Evolutionary conservation across 2,888 invertebrate genomes (phyloP), one percentile per base, ranked within the genome.

Genomic region (Rapana venosa): DNA sequence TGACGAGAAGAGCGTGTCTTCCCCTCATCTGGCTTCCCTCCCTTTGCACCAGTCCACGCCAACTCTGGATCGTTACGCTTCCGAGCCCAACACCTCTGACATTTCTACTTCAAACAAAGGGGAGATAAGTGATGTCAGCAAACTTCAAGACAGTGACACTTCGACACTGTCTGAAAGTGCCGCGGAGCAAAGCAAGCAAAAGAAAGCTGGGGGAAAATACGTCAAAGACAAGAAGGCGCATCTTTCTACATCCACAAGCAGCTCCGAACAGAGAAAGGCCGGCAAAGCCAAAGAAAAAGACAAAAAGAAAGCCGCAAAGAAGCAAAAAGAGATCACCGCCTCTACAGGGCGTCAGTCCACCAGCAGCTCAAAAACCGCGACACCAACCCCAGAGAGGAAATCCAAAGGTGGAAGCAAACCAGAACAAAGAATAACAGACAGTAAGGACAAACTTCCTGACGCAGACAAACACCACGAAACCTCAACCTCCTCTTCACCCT

Each of bases 31-130:
- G 81, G 66, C 87, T 32, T 56, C 87, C 13, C 35, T 56, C 22
- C 88, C 88, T 81, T 35, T 88, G 8, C 88, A 74, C 47, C 88
- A 88, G n/a, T 88, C 88, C 58, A 88, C 88, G 11, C 88, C 88
- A 20, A 88, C 79, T 32, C 81, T 74, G 20, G 79, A 79, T 58
- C 79, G 61, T 0, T 36, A 47, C 30, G 87, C 74, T 36, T 87
- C 87, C 0, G 87, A 74, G 15, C 66, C 87, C 26, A 36, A 87
- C 56, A 35, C 47, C 26, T 15, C 74, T n/a, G 66, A n/a, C 47
- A 17, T 22, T 4, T 36, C 74, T 17, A 8, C 66, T 20, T 17
- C 74, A 17, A 47, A 56, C 74, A 47, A 74, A 15, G 11, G 26
- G 4, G 61, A 58, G 13, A 79, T 32, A 11, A 32, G 36, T 56